Evolutionary conservation across 1,140 invertebrate genomes (phyloP).

Genomic region (Calephelis virginiensis): DNA sequence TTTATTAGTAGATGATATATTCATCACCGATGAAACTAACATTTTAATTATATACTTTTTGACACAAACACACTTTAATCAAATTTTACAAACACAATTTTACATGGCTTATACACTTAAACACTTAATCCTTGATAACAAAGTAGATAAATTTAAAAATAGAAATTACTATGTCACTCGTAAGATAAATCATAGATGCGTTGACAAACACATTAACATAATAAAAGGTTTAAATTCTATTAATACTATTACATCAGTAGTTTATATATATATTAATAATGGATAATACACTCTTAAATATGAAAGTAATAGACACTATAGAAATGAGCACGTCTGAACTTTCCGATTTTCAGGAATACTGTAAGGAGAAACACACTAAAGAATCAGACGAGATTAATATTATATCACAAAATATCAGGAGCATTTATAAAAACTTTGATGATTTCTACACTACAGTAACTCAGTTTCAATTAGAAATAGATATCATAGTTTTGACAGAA

Average conservation of each 20-base stretch:
- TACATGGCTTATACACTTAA: too few species aligned
- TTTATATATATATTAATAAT: background rate
- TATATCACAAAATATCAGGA: too few species aligned
- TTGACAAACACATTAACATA: background rate
- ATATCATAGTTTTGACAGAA: too few species aligned
- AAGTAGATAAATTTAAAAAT: background rate
- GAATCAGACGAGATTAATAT: background rate
- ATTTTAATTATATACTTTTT: too few species aligned
- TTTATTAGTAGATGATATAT: background rate
- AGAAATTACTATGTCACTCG: background rate
- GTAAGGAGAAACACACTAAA: background rate
- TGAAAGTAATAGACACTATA: too few species aligned
- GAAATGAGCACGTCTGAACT: too few species aligned
- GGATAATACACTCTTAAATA: background rate
- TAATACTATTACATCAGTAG: background rate
- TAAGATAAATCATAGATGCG: background rate
- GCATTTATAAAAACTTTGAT: too few species aligned
- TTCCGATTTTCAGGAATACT: background rate
- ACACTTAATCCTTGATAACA: too few species aligned
- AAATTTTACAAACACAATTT: too few species aligned
- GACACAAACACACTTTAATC: too few species aligned
- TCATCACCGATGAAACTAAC: background rate
- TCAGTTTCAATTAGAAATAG: too few species aligned
- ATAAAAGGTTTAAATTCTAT: background rate
- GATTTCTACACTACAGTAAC: background rate